phyloP scores from a whole-genome alignment of 2,888 invertebrate genomes.

The Torymus aiolomorphi region DNA sequence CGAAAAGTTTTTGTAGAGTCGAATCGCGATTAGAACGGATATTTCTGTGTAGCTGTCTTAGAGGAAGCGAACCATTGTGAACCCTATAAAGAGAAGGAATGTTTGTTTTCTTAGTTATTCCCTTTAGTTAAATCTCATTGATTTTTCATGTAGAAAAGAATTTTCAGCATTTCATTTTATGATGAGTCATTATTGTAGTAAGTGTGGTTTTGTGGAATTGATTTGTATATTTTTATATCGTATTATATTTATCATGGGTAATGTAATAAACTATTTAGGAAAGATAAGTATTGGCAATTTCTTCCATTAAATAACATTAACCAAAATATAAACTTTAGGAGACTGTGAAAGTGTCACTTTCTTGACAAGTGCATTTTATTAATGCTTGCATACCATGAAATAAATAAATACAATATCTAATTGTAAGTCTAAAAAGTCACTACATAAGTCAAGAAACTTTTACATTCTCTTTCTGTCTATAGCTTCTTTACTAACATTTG shows the following conservation, averaged over 20 bases:
- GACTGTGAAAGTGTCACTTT: constrained; percentile 29
- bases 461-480: constrained; percentile 37
- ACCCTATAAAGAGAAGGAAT: constrained; percentile 40
- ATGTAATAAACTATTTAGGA: constrained; percentile 51
- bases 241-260: constrained; percentile 43
- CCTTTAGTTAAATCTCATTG: constrained; percentile 41
- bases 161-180: constrained; percentile 41
- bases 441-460: background rate
- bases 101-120: constrained; percentile 37
- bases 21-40: constrained; percentile 23
- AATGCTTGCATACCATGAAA: no score
- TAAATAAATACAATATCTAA: no score
- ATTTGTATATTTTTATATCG: constrained; percentile 57
- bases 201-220: constrained; percentile 50
- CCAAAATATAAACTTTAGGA: constrained; percentile 36
- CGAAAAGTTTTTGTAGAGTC: constrained; percentile 27
- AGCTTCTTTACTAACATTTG: constrained; percentile 47
- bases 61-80: constrained; percentile 13
- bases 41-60: constrained; percentile 23
- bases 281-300: constrained; percentile 42
- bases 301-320: constrained; percentile 23
- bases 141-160: constrained; percentile 43
- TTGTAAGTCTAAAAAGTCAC: no score
- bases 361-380: background rate
- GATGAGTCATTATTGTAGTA: constrained; percentile 47